Evolutionary conservation across 2,113 vertebrate genomes (phyloP), one percentile per base, ranked within the genome.

Genomic region (Papio anubis): DNA sequence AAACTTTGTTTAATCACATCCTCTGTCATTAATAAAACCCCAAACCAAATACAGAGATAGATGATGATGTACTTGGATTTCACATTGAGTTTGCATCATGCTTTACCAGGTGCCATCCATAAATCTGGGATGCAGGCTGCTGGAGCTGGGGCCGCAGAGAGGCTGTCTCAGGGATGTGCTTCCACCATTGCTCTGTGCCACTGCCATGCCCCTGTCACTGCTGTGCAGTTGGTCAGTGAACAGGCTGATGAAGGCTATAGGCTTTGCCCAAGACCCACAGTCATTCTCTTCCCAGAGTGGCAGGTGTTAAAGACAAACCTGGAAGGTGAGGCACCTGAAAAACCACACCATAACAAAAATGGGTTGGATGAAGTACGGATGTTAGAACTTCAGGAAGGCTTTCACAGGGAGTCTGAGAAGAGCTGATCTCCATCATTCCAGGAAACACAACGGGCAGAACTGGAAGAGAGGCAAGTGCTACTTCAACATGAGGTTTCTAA

Each of bases 1-100:
- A 94, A 94, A 98, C 96, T 86, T 94, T 72, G 75, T 93, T 93
- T 91, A 57, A 90, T 92, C 96, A 64, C 96, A 97, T 97, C 88
- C 90, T 82, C 0, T 78, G 85, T 93, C 98, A 72, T 96, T 98
- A 97, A 97, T 98, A 76, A 98, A 96, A 97, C 72, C 80, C 93
- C 96, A 93, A 93, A 97, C 96, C 97, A 91, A 94, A 48, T 92
- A 50, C 93, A 95, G 95, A 97, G 96, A 83, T 40, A 88, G 16
- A 91, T 96, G 98, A 93, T 83, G 96, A 94, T 95, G 93, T n/a
- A 82, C 96, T 97, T 97, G 89, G 88, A 96, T 86, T 96, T 80
- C 88, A 87, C 79, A 66, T 3, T 59, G 30, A 73, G 40, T 90
- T 64, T 85, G n/a, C 94, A 96, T 94, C 93, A 78, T 18, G 84